Evolutionary conservation across 2,797 vertebrate genomes (phyloP), one percentile per base, ranked within the genome.

Genomic region (Sebastes itinus): DNA sequence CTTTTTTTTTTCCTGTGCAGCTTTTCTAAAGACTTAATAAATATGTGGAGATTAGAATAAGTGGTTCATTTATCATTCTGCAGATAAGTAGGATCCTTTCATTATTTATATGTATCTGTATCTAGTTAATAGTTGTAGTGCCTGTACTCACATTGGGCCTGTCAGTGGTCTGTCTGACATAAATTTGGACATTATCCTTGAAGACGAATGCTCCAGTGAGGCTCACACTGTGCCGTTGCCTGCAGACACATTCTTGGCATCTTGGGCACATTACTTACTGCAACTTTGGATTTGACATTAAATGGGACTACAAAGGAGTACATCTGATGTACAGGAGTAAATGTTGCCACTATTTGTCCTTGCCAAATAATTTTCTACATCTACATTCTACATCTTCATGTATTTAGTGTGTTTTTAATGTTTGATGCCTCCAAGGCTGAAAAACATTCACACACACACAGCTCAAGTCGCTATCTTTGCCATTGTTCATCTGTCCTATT

Each of bases 191-290:
- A 14, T 82, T 35, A 62, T 68, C 58, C 70, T 56, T 58, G 7
- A 32, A 75, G 73, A 75, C 18, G 25, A 75, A 71, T 42, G 5
- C 38, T 80, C 75, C 70, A 60, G 35, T 32, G 71, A 85, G 84
- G 33, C 65, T 81, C 63, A 61, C 69, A 68, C 76, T 83, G 49
- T 80, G 46, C 58, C n/a, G 62, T 70, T 83, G 66, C 77, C 75
- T 79, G 9, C 62, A 88, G 81, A 84, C 74, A 84, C 77, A 55
- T 89, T 87, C 73, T 83, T 90, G 92, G 86, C 89, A 69, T 66
- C 58, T 12, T 6, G n/a, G 61, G 65, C 28, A 58, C 75, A 77
- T 86, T 80, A 71, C 77, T 81, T 80, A 69, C 82, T 80, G 52
- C 70, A 83, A 18, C 70, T 80, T 77, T 76, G 64, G 75, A 79